phyloP scores from a whole-genome alignment of 1,140 invertebrate species.

The Dreissena rostriformis region DNA sequence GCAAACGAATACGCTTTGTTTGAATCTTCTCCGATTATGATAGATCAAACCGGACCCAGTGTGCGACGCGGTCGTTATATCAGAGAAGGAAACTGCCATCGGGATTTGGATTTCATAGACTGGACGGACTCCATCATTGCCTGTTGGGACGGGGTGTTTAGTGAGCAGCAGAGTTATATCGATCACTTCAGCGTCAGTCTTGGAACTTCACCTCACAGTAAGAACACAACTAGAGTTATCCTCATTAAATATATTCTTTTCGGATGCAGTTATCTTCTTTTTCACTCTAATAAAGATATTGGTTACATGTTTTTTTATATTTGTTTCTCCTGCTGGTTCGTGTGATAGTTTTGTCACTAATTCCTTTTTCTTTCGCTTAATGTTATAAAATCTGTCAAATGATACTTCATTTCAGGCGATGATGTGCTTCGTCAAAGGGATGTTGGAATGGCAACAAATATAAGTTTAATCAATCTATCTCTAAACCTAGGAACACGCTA shows the following conservation, averaged over 20 bases:
- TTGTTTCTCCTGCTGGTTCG: too few relatives aligned
- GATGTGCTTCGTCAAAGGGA: not conserved
- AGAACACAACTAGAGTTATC: not conserved
- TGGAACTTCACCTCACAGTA: conserved; percentile 56
- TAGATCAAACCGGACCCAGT: conserved; percentile 59
- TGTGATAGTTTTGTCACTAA: too few relatives aligned
- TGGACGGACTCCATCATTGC: conserved; percentile 35
- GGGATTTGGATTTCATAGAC: conserved; percentile 62
- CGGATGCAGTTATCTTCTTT: too few relatives aligned
- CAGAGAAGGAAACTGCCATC: conserved; percentile 45
- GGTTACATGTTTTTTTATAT: too few relatives aligned
- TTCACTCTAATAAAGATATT: too few relatives aligned
- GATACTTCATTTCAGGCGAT: not conserved
- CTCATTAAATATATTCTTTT: too few relatives aligned
- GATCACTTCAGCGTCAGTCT: conserved; percentile 43
- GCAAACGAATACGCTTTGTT: conserved; percentile 34
- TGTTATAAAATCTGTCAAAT: too few relatives aligned
- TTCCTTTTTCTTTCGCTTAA: too few relatives aligned
- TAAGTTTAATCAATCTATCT: not conserved
- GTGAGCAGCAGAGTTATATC: conserved; percentile 61
- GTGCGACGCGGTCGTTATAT: conserved; percentile 55
- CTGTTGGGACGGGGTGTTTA: conserved; percentile 65
- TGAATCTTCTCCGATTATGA: conserved; percentile 46
- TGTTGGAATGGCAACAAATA: not conserved
- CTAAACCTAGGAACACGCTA: not conserved